A percentile compares a stretch with the other conserved stretches of the same genome.
Evolutionary conservation across 2,113 vertebrate genomes (phyloP).

Genomic region (Poeciliopsis turrubarensis): DNA sequence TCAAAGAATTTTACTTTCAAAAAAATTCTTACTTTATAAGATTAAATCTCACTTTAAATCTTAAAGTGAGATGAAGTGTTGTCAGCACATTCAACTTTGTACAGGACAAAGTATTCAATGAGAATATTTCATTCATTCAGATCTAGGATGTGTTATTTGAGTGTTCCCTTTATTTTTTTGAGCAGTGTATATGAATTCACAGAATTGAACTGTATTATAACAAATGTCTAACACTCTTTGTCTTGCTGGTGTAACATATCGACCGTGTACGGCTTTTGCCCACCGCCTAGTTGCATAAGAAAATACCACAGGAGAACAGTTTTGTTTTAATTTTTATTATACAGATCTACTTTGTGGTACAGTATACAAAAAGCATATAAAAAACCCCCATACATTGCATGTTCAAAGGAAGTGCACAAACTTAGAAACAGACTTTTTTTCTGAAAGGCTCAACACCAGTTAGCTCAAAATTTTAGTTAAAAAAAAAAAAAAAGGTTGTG

Average conservation of each 20-base stretch:
- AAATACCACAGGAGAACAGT: not conserved
- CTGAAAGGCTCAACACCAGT: constrained; percentile 64
- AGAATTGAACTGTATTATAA: too few relatives aligned
- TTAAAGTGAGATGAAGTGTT: too few relatives aligned
- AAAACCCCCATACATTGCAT: constrained; percentile 65
- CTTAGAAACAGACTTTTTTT: constrained; percentile 53
- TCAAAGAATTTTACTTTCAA: too few relatives aligned
- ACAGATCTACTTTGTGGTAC: constrained; percentile 70
- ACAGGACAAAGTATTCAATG: too few relatives aligned
- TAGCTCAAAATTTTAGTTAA: constrained; percentile 72
- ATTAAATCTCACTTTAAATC: too few relatives aligned
- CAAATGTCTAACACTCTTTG: too few relatives aligned
- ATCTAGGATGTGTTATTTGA: too few relatives aligned
- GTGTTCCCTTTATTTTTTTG: too few relatives aligned
- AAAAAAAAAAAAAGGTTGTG: constrained; percentile 65
- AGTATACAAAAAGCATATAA: constrained; percentile 72
- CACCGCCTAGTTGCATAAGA: constrained; percentile 30
- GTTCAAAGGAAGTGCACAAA: constrained; percentile 80
- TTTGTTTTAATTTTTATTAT: constrained; percentile 56
- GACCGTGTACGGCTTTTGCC: not conserved
- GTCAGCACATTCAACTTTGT: too few relatives aligned
- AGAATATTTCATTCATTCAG: too few relatives aligned
- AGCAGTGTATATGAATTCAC: too few relatives aligned
- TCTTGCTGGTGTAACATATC: not conserved
- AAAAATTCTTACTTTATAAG: too few relatives aligned